phyloP scores from a whole-genome alignment of 2,888 invertebrate species.

The Vesta saturnalis region DNA sequence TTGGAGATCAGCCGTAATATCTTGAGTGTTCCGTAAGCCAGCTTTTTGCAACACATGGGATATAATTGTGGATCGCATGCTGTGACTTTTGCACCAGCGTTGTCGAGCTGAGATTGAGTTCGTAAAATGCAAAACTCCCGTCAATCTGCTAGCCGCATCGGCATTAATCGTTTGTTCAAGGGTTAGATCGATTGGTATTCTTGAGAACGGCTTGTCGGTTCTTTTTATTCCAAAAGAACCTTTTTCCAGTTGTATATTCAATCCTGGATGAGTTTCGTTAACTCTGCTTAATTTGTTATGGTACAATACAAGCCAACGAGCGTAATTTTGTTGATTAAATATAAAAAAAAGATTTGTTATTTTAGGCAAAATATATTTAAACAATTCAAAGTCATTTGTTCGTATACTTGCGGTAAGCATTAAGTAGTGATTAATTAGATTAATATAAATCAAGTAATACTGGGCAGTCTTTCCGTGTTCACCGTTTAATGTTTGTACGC shows the following conservation, averaged over 20 bases:
- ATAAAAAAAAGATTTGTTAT: conserved; percentile 38
- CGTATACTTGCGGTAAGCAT: conserved; percentile 16
- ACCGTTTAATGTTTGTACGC: conserved; percentile 42
- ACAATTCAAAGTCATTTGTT: conserved; percentile 22
- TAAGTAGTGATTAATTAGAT: conserved; percentile 14
- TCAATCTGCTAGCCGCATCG: no score
- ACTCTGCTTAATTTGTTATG: conserved; percentile 36
- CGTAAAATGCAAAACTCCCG: no score
- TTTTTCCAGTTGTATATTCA: not conserved
- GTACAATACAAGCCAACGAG: conserved; percentile 36
- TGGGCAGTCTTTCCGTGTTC: conserved; percentile 52
- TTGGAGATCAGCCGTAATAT: no score
- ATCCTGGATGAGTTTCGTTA: conserved; percentile 17
- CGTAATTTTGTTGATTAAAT: conserved; percentile 41
- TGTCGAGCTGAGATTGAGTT: no score
- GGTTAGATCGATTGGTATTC: no score
- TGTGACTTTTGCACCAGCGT: no score
- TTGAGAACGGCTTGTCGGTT: no score
- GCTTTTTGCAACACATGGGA: no score
- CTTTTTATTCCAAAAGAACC: no score
- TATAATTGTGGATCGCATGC: no score
- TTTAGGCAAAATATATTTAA: conserved; percentile 19
- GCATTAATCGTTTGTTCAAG: no score
- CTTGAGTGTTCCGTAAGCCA: no score
- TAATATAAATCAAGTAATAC: conserved; percentile 39